These are phyloP conservation scores for Ditylenchus dipsaci DNA, from an alignment of 1,140 invertebrate species.

Conservation along the genomic window DNA sequence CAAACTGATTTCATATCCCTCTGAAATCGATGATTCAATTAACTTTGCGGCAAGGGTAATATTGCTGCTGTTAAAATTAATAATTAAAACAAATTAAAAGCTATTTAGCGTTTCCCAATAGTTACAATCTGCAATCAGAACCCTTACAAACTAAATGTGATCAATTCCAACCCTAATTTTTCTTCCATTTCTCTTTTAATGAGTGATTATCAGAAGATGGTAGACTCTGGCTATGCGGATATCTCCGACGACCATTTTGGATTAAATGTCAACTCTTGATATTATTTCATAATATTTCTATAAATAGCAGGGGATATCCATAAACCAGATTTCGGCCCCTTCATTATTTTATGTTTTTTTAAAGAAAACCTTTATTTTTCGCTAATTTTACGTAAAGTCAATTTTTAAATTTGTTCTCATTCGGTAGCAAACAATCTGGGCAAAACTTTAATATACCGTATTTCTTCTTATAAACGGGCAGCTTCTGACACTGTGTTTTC, in stretches of 20 bases:
- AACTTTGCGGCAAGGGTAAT: constrained; percentile 21
- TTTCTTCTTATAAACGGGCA: too few relatives aligned
- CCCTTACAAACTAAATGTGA: constrained; percentile 18
- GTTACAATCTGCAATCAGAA: constrained; percentile 37
- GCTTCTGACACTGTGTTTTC: too few relatives aligned
- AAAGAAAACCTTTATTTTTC: too few relatives aligned
- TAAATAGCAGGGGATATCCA: background rate
- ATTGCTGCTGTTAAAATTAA: background rate
- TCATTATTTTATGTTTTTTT: too few relatives aligned
- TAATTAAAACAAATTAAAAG: background rate
- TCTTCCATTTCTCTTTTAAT: constrained; percentile 20
- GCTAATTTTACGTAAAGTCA: too few relatives aligned
- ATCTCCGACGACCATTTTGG: constrained; percentile 38
- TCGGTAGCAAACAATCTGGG: too few relatives aligned
- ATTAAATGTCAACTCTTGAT: constrained; percentile 28
- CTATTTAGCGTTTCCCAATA: constrained; percentile 32
- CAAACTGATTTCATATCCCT: constrained; percentile 4
- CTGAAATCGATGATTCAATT: constrained; percentile 11
- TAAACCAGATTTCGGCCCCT: too few relatives aligned
- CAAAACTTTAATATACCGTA: too few relatives aligned
- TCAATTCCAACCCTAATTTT: constrained; percentile 22
- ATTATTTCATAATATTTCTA: too few relatives aligned
- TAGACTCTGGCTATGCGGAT: constrained; percentile 19
- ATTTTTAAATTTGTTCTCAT: too few relatives aligned
- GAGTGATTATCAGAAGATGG: constrained; percentile 22